These are phyloP conservation scores for Glaucomys volans DNA, from an alignment of 2,113 vertebrate species.

Conservation along the genomic window DNA sequence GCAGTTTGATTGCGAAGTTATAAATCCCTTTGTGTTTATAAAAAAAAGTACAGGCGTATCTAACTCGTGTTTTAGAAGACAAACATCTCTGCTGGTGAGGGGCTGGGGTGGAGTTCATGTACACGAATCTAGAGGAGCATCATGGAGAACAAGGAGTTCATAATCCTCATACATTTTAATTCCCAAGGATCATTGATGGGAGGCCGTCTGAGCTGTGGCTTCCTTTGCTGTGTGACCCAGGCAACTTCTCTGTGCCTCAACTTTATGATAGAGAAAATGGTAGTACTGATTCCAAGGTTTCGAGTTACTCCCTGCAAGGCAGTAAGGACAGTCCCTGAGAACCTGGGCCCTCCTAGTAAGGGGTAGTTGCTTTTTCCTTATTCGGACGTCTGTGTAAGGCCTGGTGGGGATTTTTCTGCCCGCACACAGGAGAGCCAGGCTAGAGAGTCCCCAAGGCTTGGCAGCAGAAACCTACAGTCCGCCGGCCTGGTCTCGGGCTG, in stretches of 20 bases:
- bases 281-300: background rate
- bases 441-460: too few species aligned
- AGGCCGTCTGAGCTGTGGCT: background rate
- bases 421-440: background rate
- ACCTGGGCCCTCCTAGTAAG: background rate
- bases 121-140: background rate
- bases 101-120: background rate
- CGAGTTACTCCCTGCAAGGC: background rate
- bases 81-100: background rate
- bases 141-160: background rate
- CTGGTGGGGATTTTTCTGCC: background rate
- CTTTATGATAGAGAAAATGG: background rate
- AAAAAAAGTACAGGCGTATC: conserved; percentile 75
- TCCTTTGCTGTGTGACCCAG: conserved; percentile 48
- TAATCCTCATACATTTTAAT: background rate
- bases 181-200: background rate
- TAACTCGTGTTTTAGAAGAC: conserved; percentile 79
- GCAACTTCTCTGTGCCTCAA: conserved; percentile 29
- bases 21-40: conserved; percentile 84
- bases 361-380: background rate
- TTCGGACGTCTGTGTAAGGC: background rate
- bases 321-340: background rate
- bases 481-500: conserved; percentile 44
- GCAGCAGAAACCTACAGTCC: conserved; percentile 13
- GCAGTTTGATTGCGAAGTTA: conserved; percentile 85